phyloP scores from a whole-genome alignment of 2,797 vertebrate genomes.

The Melanitta fusca region DNA sequence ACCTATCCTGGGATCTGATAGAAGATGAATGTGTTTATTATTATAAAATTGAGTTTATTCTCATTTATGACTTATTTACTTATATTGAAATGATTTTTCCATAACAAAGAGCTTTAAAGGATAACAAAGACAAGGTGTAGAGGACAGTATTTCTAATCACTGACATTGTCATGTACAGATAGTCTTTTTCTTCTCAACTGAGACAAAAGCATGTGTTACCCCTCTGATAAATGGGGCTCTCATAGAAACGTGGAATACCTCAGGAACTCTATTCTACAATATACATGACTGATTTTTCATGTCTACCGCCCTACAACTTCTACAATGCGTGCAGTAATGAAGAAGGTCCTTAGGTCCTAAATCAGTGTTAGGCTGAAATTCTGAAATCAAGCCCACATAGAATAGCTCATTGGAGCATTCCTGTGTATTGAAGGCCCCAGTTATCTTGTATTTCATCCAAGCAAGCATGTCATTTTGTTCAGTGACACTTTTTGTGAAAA shows the following conservation, averaged over 20 bases:
- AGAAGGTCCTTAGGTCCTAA: background rate
- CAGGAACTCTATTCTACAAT: background rate
- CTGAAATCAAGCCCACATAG: background rate
- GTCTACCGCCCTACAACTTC: background rate
- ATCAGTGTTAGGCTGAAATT: background rate
- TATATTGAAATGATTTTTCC: background rate
- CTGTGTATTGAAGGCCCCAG: background rate
- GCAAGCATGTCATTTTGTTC: background rate
- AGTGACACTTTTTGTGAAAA: background rate
- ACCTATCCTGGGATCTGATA: background rate
- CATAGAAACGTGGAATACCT: background rate
- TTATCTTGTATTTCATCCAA: background rate
- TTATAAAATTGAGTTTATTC: background rate
- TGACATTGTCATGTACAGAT: background rate
- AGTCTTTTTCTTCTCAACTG: slow-evolving; percentile 6
- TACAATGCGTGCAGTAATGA: background rate
- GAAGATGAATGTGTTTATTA: background rate
- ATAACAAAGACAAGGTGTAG: background rate
- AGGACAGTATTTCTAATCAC: background rate
- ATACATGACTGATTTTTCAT: background rate
- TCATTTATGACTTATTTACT: background rate
- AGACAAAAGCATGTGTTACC: slow-evolving; percentile 20
- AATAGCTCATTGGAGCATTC: background rate
- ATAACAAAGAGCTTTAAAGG: background rate
- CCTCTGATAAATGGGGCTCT: background rate